Evolutionary conservation across 2,113 vertebrate genomes (phyloP), one percentile per base, ranked within the genome.

Genomic region (Nibea albiflora): DNA sequence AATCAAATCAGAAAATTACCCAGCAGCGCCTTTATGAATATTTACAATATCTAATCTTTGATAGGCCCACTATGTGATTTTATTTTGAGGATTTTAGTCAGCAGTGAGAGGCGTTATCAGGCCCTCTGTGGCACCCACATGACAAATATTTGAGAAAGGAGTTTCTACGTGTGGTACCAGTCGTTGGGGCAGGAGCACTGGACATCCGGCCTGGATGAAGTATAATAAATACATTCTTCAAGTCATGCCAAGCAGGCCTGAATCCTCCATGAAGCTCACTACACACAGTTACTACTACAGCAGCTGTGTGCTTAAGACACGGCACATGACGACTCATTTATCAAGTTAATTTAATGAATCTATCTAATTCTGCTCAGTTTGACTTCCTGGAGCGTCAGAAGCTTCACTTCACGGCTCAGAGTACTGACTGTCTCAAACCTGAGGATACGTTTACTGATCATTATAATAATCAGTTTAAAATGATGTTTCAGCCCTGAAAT

Each of bases 101-200:
- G 52, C 57, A 39, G 46, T 60, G 65, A 75, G 56, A 42, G 19
- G 9, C 12, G 47, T 84, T 91, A 85, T 91, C 81, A 24, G 19
- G 67, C 46, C 12, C 31, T 81, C 44, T 17, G 61, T 73, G 76
- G 56, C 82, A 58, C 90, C 92, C 88, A 83, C 78, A 89, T 73
- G 70, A 61, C 84, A 90, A 95, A 95, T 92, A 93, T 95, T 93
- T 92, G 87, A 88, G 65, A 74, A 92, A 73, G 92, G 93, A 83
- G 91, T 88, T 79, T 66, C 35, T 71, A 0, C 19, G 26, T 44
- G 47, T 1, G 17, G 54, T 66, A 56, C 11, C 62, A 0, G 17
- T 46, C 11, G 54, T 47, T 35, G 11, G 54, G 46, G 54, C 35
- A 26, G 24, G 8, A 80, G 22, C n/a, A 62, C 49, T 73, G 72